These are phyloP conservation scores for Gambelia wislizenii DNA, from an alignment of 2,797 vertebrate genomes.

Conservation along the genomic window DNA sequence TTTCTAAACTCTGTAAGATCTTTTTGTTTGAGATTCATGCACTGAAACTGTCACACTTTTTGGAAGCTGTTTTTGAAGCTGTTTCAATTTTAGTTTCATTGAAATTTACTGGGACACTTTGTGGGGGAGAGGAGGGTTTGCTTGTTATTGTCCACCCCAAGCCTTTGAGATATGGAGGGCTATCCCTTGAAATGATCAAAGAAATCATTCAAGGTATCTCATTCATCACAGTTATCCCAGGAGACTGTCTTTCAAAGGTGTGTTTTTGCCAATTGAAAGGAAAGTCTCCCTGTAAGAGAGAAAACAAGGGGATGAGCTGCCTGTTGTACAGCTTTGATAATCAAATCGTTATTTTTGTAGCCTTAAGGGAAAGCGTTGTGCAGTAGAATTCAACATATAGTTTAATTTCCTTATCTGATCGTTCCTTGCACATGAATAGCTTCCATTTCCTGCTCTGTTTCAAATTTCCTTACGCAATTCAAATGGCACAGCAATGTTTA, in stretches of 20 bases:
- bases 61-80: too few species aligned
- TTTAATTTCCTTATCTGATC: constrained; percentile 76
- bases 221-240: constrained; percentile 48
- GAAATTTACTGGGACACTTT: not conserved
- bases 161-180: not conserved
- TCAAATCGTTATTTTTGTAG: constrained; percentile 73
- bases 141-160: not conserved
- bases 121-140: not conserved
- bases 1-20: too few species aligned
- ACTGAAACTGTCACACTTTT: too few species aligned
- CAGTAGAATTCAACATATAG: constrained; percentile 70
- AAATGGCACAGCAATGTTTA: constrained; percentile 53
- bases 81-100: not conserved
- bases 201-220: not conserved
- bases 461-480: constrained; percentile 70
- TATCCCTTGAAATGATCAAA: not conserved
- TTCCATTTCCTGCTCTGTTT: constrained; percentile 71
- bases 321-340: constrained; percentile 72
- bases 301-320: constrained; percentile 49
- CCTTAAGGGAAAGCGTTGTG: constrained; percentile 71
- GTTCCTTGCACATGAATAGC: constrained; percentile 63
- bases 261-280: constrained; percentile 66
- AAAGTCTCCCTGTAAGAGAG: constrained; percentile 64
- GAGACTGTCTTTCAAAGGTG: constrained; percentile 57
- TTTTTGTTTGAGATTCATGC: too few species aligned